phyloP scores from a whole-genome alignment of 2,113 vertebrate species.

The Ptychochromis oligacanthus region DNA sequence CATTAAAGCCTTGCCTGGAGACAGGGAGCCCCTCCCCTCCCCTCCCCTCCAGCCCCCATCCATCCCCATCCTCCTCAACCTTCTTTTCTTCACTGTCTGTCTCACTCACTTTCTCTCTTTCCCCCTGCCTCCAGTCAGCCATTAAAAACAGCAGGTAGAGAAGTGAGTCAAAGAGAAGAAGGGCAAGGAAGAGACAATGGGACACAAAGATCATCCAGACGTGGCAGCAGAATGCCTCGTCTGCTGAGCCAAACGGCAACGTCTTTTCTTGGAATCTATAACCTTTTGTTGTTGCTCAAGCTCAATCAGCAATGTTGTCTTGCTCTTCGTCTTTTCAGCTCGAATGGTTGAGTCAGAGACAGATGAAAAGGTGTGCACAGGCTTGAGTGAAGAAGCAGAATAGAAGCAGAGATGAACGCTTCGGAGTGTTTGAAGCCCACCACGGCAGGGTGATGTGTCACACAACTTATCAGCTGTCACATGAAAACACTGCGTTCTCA shows the following conservation, averaged over 20 bases:
- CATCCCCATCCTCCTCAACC: conserved; percentile 29
- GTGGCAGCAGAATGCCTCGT: conserved; percentile 19
- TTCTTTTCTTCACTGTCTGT: conserved; percentile 29
- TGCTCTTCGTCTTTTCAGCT: not conserved
- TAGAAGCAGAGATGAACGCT: conserved; percentile 21
- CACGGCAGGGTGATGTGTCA: conserved; percentile 15
- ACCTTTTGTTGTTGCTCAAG: conserved; percentile 42
- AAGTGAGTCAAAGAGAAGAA: conserved; percentile 20
- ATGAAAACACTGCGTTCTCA: conserved; percentile 18
- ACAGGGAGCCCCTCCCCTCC: conserved; percentile 8
- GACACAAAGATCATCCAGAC: conserved; percentile 47
- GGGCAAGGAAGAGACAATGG: conserved; percentile 30
- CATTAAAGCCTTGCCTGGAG: conserved; percentile 69
- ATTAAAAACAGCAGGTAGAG: conserved; percentile 59
- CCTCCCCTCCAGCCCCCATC: not conserved
- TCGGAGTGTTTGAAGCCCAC: conserved; percentile 38
- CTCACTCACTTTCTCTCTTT: conserved; percentile 37
- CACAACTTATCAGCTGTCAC: conserved; percentile 38
- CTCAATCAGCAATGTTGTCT: conserved; percentile 26
- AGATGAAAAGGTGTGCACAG: conserved; percentile 43
- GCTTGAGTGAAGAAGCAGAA: conserved; percentile 56
- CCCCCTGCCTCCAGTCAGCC: conserved; percentile 44
- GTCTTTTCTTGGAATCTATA: conserved; percentile 44
- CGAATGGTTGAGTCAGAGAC: conserved; percentile 28
- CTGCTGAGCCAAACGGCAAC: conserved; percentile 24